Evolutionary conservation across 1,140 invertebrate genomes (phyloP), one percentile per base, ranked within the genome.

Genomic region (Orussus abietinus): DNA sequence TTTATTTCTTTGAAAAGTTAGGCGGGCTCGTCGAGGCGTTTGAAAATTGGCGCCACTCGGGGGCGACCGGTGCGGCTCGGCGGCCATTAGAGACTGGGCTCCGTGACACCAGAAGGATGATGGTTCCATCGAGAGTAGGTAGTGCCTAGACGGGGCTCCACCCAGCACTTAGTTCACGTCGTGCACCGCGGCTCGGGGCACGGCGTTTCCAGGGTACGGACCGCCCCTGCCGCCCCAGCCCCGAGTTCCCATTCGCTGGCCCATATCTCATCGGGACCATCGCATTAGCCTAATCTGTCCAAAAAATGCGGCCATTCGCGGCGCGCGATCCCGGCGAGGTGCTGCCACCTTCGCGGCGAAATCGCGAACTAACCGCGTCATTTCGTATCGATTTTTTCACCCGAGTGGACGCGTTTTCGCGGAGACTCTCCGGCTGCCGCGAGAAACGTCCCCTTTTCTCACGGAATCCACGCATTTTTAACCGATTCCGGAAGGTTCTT

Each of bases 101-200:
- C 54, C 55, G 63, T 60, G 62, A 62, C 50, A 60, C 49, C 49
- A 52, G 47, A 51, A 25, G 63, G 64, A 73, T 72, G 66, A 72
- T 73, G 70, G 70, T 69, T 70, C 58, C 62, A 66, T 56, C 62
- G 55, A 58, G n/a, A n/a, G 69, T 66, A 67, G 67, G 68, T 69
- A 68, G 64, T 65, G 66, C 66, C 66, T 67, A 68, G 66, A 64
- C 62, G 60, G 66, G 61, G 62, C 70, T 72, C 68, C 67, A 62
- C 60, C 66, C 62, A 71, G 66, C 65, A 69, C 65, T 71, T 71
- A 71, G 66, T 71, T 63, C 62, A 71, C 66, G 68, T 71, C 68
- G 61, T 49, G 65, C n/a, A 62, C 48, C 53, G 51, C 59, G 59
- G 59, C 64, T 64, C 62, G 50, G 66, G 66, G 67, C 58, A 71